Evolutionary conservation across 2,797 vertebrate genomes (phyloP), one percentile per base, ranked within the genome.

Genomic region (Urocyon cinereoargenteus): DNA sequence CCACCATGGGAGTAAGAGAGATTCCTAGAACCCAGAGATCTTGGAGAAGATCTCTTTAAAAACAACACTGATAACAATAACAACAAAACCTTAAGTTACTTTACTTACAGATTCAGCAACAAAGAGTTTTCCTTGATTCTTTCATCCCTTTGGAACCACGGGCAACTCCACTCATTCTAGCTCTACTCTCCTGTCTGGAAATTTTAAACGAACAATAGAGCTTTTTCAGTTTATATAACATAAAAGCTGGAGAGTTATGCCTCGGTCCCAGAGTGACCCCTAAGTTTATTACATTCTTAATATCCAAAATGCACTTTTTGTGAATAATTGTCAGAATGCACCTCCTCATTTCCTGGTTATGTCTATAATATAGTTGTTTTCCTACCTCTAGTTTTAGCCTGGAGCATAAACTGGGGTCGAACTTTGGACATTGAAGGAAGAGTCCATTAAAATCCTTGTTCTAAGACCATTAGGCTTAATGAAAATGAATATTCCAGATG

Each of bases 401-500:
- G 10, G n/a, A 93, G 66, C 28, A 72, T 66, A 86, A 91, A 66
- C 49, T 93, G 19, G 40, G 7, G 31, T 45, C 66, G 88, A 86
- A 62, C 19, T 81, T 88, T 77, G 34, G 49, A 96, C 94, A 55
- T 15, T n/a, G 40, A 79, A 75, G 92, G 57, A 90, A 85, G n/a
- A 88, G 24, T 36, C 28, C 53, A 66, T 86, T 78, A 75, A 82
- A 90, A 53, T 75, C 14, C 16, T 86, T 31, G 2, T 85, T 94
- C n/a, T 40, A 45, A 84, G 31, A 15, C 34, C 40, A 62, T 36
- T 73, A 83, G 57, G 64, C 0, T 10, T 73, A 92, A 70, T 75
- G 66, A 55, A 95, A 95, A 92, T 81, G 77, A 79, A 53, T 70
- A 53, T 93, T 89, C 22, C 68, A 86, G 75, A 45, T 72, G 79